phyloP scores from a whole-genome alignment of 2,888 invertebrate species.

The Troides helena region DNA sequence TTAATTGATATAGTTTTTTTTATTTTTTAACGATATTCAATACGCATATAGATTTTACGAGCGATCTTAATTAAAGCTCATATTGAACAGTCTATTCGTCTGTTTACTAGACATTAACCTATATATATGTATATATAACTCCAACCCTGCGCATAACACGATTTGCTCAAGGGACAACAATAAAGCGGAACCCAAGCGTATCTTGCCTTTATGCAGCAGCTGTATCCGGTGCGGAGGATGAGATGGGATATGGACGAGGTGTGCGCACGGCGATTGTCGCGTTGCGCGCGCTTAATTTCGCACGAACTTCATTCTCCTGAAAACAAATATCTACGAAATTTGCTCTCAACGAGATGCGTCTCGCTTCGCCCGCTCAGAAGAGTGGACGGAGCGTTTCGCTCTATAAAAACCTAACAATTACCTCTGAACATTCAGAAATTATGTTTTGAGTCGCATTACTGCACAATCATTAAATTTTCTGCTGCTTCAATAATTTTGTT shows the following conservation, averaged over 20 bases:
- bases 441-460: background rate
- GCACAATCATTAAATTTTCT: background rate
- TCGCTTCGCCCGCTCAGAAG: slow-evolving; percentile 12
- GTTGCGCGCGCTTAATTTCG: slow-evolving; percentile 17
- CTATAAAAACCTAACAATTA: background rate
- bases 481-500: background rate
- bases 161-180: background rate
- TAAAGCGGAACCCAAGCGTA: background rate
- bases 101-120: background rate
- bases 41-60: too few relatives aligned
- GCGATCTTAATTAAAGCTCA: too few relatives aligned
- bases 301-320: slow-evolving; percentile 7
- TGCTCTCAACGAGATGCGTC: slow-evolving; percentile 14
- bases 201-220: background rate
- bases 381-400: slow-evolving; percentile 14
- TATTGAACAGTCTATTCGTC: too few relatives aligned
- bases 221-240: background rate
- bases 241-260: background rate
- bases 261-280: slow-evolving; percentile 14
- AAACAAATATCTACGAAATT: slow-evolving; percentile 5
- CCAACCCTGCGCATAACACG: background rate
- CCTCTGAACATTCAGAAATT: background rate
- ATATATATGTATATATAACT: background rate
- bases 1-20: too few relatives aligned
- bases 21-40: too few relatives aligned